A percentile compares a stretch with the other conserved stretches of the same genome.
Conservation (phyloP, 2,888 invertebrate species). For the Geophilus truncorum region DNA sequence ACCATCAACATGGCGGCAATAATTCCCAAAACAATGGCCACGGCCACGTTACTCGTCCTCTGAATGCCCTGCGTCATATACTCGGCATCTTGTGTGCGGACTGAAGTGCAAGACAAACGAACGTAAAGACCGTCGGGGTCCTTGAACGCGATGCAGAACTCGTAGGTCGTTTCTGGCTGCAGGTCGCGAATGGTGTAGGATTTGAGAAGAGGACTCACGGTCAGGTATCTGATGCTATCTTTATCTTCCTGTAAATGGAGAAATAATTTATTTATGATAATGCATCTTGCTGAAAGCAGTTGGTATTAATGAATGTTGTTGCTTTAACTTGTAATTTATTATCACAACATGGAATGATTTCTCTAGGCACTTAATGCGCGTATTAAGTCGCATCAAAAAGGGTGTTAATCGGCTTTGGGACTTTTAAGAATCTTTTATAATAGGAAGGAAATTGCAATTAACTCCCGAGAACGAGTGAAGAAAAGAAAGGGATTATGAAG, state of each 20-base stretch:
- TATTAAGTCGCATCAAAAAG: no score
- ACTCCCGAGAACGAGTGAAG: no score
- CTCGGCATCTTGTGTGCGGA: constrained; percentile 41
- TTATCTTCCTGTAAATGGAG: neutral
- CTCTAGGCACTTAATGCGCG: no score
- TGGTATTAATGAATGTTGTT: no score
- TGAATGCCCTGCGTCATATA: constrained; percentile 44
- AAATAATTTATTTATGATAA: neutral
- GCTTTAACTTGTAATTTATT: no score
- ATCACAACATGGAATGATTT: no score
- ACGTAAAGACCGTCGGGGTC: constrained; percentile 44
- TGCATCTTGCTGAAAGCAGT: neutral
- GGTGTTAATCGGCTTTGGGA: no score
- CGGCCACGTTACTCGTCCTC: constrained; percentile 43
- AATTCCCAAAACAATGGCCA: constrained; percentile 43
- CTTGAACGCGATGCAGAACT: constrained; percentile 50
- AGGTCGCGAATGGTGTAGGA: constrained; percentile 49
- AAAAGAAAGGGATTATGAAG: no score
- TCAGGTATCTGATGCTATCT: constrained; percentile 37
- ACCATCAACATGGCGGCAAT: constrained; percentile 40
- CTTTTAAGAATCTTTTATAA: no score
- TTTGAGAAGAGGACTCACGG: constrained; percentile 43
- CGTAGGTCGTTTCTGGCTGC: constrained; percentile 48
- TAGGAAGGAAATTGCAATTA: no score
- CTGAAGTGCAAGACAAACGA: constrained; percentile 45